Conservation (phyloP, 2,797 vertebrate genomes). For the Microctenopoma steveboyesi region DNA sequence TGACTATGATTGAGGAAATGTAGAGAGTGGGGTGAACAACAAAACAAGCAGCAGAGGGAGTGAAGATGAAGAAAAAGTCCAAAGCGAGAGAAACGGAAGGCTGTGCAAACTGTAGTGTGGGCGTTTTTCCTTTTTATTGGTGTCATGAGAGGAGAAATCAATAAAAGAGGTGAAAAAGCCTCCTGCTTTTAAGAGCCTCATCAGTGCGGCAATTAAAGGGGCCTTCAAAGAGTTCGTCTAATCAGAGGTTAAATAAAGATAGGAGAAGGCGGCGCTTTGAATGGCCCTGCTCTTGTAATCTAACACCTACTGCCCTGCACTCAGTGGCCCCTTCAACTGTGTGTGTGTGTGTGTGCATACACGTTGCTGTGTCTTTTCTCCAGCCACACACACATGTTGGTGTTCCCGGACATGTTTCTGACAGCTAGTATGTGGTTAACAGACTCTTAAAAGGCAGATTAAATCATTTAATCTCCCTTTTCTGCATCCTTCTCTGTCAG, state of each 20-base stretch:
- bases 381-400: slow-evolving; percentile 39
- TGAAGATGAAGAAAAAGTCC: slow-evolving; percentile 26
- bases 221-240: slow-evolving; percentile 79
- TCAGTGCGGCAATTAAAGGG: slow-evolving; percentile 75
- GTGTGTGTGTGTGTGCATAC: slow-evolving; percentile 41
- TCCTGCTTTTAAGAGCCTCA: slow-evolving; percentile 70
- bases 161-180: slow-evolving; percentile 75
- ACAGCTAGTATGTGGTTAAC: slow-evolving; percentile 72
- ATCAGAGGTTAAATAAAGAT: slow-evolving; percentile 83
- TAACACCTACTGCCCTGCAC: slow-evolving; percentile 78
- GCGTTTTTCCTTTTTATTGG: slow-evolving; percentile 70
- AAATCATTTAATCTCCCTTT: slow-evolving; percentile 67
- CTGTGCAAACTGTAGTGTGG: slow-evolving; percentile 41
- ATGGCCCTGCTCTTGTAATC: slow-evolving; percentile 80
- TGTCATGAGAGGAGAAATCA: slow-evolving; percentile 78
- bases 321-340: slow-evolving; percentile 71
- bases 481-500: slow-evolving; percentile 53
- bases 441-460: slow-evolving; percentile 71
- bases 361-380: slow-evolving; percentile 50
- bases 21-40: slow-evolving; percentile 16
- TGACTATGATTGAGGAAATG: slow-evolving; percentile 23
- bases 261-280: slow-evolving; percentile 76
- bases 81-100: slow-evolving; percentile 47
- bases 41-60: slow-evolving; percentile 34
- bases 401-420: slow-evolving; percentile 58